A percentile compares a stretch with the other conserved stretches of the same genome.
Evolutionary conservation across 2,797 vertebrate genomes (phyloP).

Genomic region (Centropyge bicolor): DNA sequence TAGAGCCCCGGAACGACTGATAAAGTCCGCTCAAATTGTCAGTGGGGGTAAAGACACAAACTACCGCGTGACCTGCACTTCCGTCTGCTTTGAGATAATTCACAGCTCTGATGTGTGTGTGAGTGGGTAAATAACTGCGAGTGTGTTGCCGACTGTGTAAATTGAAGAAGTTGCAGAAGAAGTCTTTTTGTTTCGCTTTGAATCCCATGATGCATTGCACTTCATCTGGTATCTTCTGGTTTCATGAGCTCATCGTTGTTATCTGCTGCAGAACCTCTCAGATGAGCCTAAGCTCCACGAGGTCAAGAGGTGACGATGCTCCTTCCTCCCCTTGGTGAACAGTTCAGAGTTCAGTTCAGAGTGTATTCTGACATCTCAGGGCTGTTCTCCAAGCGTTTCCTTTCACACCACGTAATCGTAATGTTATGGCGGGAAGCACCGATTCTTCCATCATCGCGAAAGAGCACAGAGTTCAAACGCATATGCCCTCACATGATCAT

Average conservation of each 20-base stretch:
- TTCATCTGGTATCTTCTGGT: slow-evolving; percentile 46
- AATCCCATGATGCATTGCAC: neutral
- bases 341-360: too few relatives aligned
- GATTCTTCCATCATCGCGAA: slow-evolving; percentile 27
- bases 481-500: slow-evolving; percentile 44
- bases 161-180: neutral
- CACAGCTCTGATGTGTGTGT: slow-evolving; percentile 2
- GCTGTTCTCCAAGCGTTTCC: slow-evolving; percentile 53
- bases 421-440: neutral
- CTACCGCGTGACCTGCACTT: slow-evolving; percentile 36
- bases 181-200: neutral
- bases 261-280: slow-evolving; percentile 40
- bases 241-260: slow-evolving; percentile 68
- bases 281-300: slow-evolving; percentile 32
- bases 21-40: slow-evolving; percentile 59
- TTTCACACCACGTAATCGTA: slow-evolving; percentile 11
- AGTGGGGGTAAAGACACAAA: slow-evolving; percentile 29
- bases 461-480: slow-evolving; percentile 47
- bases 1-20: slow-evolving; percentile 45
- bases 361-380: slow-evolving; percentile 63
- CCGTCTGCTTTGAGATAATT: slow-evolving; percentile 54
- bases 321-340: slow-evolving; percentile 62
- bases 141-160: neutral
- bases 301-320: slow-evolving; percentile 61
- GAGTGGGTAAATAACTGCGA: neutral